Base-by-base conservation (phyloP, 2,797 vertebrate genomes). In the Psittacula derbiana region DNA sequence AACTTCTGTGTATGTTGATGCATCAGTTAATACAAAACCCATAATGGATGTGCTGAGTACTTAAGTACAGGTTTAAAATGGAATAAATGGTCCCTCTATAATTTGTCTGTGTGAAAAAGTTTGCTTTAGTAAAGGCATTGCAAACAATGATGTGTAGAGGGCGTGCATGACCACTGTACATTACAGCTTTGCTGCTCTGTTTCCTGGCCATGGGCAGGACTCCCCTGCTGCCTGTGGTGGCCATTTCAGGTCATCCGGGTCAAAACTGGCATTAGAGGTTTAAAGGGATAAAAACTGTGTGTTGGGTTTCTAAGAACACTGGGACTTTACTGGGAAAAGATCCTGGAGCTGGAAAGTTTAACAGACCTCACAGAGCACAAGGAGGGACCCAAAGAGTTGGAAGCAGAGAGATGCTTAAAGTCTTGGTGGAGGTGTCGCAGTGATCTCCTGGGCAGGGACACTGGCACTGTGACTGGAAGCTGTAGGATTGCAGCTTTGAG, bases 191-290 rank as follows among this genome's bases (percentile, higher is more conserved):
- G 41, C 33, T 58, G 7, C 65, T 66, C 24, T 61, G 6, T 21
- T 47, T 10, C 33, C 49, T 4, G 0, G 20, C 3, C 10, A 4
- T 0, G 1, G 27, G 16, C 25, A 52, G 55, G 40, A 31, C 25
- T 31, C 28, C 43, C 38, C 18, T 79, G 13, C 46, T 72, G 50
- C 38, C 78, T 71, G 13, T 31, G 49, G 27, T 4, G 2, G 28
- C 30, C 8, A 12, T 46, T 46, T 40, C 1, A 2, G 50, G 12
- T 62, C 1, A 0, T 24, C 14, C 61, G 20, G 44, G 30, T 69
- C 12, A 28, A 43, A 83, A 38, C 18, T 44, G 33, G 4, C 27
- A 18, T 5, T 25, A 8, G 21, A 49, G 19, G 17, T 33, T 86
- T 83, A 50, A 6, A 74, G 49, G 11, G 52, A 43, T 36, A 80